phyloP scores from a whole-genome alignment of 2,888 invertebrate genomes.

The Cosmia pyralina region DNA sequence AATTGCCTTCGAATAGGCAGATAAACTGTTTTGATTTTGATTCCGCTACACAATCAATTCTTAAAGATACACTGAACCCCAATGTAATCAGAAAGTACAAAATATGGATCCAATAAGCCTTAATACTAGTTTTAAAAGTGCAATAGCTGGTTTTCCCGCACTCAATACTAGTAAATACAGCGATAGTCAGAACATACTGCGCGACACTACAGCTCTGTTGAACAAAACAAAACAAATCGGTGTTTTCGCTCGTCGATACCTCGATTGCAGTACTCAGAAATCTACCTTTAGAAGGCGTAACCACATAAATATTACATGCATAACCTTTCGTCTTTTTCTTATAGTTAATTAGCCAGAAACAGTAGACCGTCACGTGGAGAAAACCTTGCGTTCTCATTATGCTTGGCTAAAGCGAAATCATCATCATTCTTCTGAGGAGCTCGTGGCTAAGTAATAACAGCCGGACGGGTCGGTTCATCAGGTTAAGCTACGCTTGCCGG shows the following conservation, averaged over 20 bases:
- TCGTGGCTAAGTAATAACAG: too few relatives aligned
- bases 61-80: neutral
- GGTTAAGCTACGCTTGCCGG: too few relatives aligned
- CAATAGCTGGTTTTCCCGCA: slow-evolving; percentile 14
- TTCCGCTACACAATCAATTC: neutral
- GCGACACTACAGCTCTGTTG: slow-evolving; percentile 38
- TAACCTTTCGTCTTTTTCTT: slow-evolving; percentile 3
- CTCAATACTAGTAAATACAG: neutral
- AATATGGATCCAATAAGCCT: neutral
- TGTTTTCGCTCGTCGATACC: slow-evolving; percentile 52
- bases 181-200: slow-evolving; percentile 9
- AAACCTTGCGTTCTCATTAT: neutral
- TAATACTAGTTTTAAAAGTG: slow-evolving; percentile 4
- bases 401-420: neutral
- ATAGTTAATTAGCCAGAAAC: neutral
- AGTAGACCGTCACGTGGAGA: neutral
- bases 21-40: neutral
- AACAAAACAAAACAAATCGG: slow-evolving; percentile 58
- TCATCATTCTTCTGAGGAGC: too few relatives aligned
- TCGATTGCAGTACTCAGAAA: slow-evolving; percentile 45
- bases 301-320: slow-evolving; percentile 6
- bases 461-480: too few relatives aligned
- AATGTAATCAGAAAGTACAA: slow-evolving; percentile 4
- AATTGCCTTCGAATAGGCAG: neutral
- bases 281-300: slow-evolving; percentile 31